Evolutionary conservation across 2,113 vertebrate genomes (phyloP), one percentile per base, ranked within the genome.

Genomic region (Corvus hawaiiensis): DNA sequence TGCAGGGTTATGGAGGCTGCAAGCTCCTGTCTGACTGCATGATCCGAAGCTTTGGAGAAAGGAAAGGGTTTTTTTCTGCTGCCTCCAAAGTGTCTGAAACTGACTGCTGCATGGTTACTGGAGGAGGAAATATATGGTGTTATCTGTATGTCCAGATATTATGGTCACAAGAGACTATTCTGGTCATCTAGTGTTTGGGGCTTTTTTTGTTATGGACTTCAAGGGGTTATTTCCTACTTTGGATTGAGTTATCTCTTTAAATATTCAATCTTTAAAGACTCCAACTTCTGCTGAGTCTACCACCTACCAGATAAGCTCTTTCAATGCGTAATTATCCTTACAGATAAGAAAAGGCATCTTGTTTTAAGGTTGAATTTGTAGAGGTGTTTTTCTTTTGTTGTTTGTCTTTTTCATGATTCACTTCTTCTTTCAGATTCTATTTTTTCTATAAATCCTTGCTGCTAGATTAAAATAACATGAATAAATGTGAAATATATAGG

Each of bases 221-320:
- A 26, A 16, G 1, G 18, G 22, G 5, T 62, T 15, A 26, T 56
- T 78, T 22, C 27, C 16, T 4, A 5, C 4, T 6, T 1, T 83
- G 59, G 30, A 54, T 18, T 58, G 68, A 74, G 22, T 35, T 33
- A 37, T 51, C 17, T 61, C 28, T 80, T 76, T 62, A 52, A 43
- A 73, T 73, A 54, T 56, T 93, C 58, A 81, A 81, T 90, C 28
- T 83, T 68, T 76, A 61, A 83, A 87, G 48, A 26, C 10, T 77
- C 6, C 6, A 8, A 10, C 68, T 46, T 86, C 32, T 72, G 39
- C 35, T 77, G 80, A 66, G 32, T 85, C 58, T 75, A 56, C 58
- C 67, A 91, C 77, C 77, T 78, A 89, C 87, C 52, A 74, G 51
- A 80, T 82, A 95, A 93, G 74, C 28, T 87, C 61, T 84, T 84